Evolutionary conservation across 2,113 vertebrate species (phyloP).

Genomic region (Pomatorhinus ruficollis): DNA sequence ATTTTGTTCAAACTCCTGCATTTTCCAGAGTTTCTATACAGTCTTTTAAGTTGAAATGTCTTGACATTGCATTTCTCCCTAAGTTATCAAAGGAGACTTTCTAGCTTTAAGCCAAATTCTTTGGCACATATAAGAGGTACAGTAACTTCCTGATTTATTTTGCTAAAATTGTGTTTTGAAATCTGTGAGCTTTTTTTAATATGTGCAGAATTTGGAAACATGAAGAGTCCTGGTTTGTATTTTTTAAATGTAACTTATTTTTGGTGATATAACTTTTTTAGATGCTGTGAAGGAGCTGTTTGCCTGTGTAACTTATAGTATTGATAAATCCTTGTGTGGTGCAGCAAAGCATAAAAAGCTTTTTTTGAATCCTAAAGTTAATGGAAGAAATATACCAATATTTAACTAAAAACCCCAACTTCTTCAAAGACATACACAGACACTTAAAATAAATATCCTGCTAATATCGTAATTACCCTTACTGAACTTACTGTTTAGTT

Average conservation of each 20-base stretch:
- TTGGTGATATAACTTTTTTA: not conserved
- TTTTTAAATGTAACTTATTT: not conserved
- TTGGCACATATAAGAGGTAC: not conserved
- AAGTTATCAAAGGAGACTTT: not conserved
- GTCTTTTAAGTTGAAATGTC: not conserved
- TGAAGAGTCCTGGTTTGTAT: not conserved
- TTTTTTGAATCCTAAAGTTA: not conserved
- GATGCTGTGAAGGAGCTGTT: not conserved
- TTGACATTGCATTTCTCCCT: not conserved
- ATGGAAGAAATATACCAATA: not conserved
- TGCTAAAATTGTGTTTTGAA: not conserved
- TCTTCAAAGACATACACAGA: not conserved
- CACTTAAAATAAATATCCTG: not conserved
- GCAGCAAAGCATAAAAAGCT: not conserved
- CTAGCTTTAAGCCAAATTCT: not conserved
- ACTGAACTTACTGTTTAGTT: not conserved
- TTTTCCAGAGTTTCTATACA: not conserved
- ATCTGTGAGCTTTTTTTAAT: not conserved
- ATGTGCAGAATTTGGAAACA: not conserved
- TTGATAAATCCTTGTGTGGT: not conserved
- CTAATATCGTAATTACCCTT: not conserved
- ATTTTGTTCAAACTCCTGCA: not conserved
- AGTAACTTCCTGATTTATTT: not conserved
- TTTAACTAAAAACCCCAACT: not conserved
- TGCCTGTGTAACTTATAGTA: not conserved